Evolutionary conservation across 2,888 invertebrate genomes (phyloP).

Genomic region (Eilema sororculum): DNA sequence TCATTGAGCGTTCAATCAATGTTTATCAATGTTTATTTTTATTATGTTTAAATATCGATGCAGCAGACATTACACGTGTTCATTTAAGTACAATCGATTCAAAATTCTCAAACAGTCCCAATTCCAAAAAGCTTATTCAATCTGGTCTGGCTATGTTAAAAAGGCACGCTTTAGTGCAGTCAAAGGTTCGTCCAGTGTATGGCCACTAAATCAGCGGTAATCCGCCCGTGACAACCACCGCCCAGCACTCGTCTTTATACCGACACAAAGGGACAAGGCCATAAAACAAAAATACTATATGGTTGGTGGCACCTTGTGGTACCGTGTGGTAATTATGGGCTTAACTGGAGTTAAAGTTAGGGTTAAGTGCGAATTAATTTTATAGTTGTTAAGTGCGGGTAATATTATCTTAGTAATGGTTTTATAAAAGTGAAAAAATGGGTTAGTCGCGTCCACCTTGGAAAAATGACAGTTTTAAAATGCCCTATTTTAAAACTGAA

Average conservation of each 20-base stretch:
- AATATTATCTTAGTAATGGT: too few relatives aligned
- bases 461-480: too few relatives aligned
- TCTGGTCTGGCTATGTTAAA: slow-evolving; percentile 31
- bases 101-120: slow-evolving; percentile 12
- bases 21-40: too few relatives aligned
- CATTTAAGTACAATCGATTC: background rate
- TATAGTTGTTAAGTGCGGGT: background rate
- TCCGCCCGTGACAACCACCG: slow-evolving; percentile 64
- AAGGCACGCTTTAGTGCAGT: slow-evolving; percentile 42
- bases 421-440: too few relatives aligned
- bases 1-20: too few relatives aligned
- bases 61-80: too few relatives aligned
- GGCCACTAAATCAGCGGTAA: slow-evolving; percentile 74
- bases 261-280: slow-evolving; percentile 43
- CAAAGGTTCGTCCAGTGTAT: slow-evolving; percentile 56
- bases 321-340: background rate
- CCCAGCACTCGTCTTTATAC: slow-evolving; percentile 59
- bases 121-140: slow-evolving; percentile 45
- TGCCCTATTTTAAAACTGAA: too few relatives aligned
- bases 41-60: too few relatives aligned
- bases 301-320: slow-evolving; percentile 36
- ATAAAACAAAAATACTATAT: slow-evolving; percentile 56
- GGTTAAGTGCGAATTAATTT: background rate
- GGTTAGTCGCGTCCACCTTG: too few relatives aligned
- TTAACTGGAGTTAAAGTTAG: slow-evolving; percentile 22